Base-by-base conservation (phyloP, 2,797 vertebrate genomes). In the Etheostoma perlongum region DNA sequence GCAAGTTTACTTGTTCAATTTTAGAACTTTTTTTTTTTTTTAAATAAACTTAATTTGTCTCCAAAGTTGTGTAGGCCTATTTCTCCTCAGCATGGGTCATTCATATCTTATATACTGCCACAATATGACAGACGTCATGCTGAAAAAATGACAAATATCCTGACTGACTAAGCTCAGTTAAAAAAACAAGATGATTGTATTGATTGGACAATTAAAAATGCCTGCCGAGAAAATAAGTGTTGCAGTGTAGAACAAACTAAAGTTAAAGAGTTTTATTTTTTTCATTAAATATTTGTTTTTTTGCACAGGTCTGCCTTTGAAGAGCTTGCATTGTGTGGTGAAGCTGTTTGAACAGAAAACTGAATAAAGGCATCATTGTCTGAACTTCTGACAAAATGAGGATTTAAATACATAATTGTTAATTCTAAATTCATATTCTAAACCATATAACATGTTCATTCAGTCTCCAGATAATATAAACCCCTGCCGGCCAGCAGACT, bases 311-410 rank as follows among this genome's bases (percentile, higher is more conserved):
- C 46, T 25, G 63, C 4, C 46, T n/a, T 30, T 36, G 4, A 69
- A 36, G 14, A n/a, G 21, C 40, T 47, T 0, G 1, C 14, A 18
- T 30, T 60, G 36, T 42, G n/a, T 61, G 21, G 7, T 14, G 12
- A 30, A 23, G 46, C 54, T n/a, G 54, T 13, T 14, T 47, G 11
- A 51, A 27, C 4, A 19, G 52, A 53, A 48, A 48, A 58, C 14
- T 36, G 5, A 82, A 74, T 33, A 21, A 74, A 55, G 19, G 25
- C 2, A 46, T 12, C 7, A 55, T 18, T 30, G 21, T 63, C 16
- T 60, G n/a, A 75, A 53, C 21, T 68, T 36, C 23, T 57, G 61
- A 44, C 9, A 68, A 49, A 42, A 42, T 23, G 4, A 52, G 67
- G 16, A 52, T 73, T 73, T 54, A 8, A 27, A 47, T 36, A 2